Conservation (phyloP, 2,888 invertebrate species). For the Eurytoma adleriae region DNA sequence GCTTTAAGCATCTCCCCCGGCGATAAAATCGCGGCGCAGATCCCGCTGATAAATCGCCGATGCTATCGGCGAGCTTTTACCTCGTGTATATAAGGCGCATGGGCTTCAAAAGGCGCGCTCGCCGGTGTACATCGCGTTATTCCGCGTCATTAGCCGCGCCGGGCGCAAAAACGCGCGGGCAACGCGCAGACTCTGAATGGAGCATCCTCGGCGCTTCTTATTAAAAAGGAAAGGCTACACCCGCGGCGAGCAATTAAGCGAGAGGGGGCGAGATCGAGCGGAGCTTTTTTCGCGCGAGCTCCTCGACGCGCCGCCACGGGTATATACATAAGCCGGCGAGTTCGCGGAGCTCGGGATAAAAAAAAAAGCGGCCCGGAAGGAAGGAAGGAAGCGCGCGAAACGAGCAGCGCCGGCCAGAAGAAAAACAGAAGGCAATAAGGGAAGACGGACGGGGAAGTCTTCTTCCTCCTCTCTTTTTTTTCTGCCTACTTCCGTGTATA, state of each 20-base stretch:
- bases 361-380: constrained; percentile 15
- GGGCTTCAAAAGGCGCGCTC: too few relatives aligned
- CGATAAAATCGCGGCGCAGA: not conserved
- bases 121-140: too few relatives aligned
- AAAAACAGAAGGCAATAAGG: constrained; percentile 54
- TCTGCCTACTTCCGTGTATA: not conserved
- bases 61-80: not conserved
- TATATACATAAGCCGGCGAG: not conserved
- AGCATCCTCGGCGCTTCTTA: constrained; percentile 19
- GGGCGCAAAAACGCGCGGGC: too few relatives aligned
- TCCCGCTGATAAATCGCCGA: not conserved
- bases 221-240: constrained; percentile 30
- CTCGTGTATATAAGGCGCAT: too few relatives aligned
- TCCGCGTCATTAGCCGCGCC: too few relatives aligned
- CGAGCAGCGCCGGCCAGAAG: constrained; percentile 33
- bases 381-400: constrained; percentile 29
- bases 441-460: constrained; percentile 36
- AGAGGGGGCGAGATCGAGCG: not conserved
- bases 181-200: not conserved
- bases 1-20: too few relatives aligned
- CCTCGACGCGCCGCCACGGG: too few relatives aligned
- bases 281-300: not conserved
- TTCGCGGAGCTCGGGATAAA: constrained; percentile 5
- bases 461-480: not conserved
- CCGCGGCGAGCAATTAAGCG: not conserved